Evolutionary conservation across 2,888 invertebrate species (phyloP).

Genomic region (Eumerus sabulonum): DNA sequence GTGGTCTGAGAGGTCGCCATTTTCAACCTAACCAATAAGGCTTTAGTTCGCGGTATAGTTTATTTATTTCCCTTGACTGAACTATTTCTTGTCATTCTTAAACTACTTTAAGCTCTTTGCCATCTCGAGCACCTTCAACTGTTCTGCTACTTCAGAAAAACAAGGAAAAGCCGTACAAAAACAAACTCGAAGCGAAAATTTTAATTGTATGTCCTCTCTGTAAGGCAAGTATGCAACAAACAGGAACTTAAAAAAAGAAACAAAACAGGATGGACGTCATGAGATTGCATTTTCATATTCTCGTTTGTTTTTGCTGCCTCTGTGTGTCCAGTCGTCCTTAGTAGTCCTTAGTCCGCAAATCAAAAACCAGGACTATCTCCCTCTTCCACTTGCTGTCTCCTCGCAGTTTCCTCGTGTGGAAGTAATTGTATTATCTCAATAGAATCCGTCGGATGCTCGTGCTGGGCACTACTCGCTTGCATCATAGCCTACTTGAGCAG

Average conservation of each 20-base stretch:
- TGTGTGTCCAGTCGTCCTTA: background rate
- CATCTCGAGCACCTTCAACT: no score
- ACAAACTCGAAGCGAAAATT: conserved; percentile 24
- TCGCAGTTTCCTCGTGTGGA: conserved; percentile 56
- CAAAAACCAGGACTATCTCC: no score
- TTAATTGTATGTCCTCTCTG: conserved; percentile 58
- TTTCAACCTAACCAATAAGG: no score
- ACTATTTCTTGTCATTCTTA: no score
- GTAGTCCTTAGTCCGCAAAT: conserved; percentile 8
- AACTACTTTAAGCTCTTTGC: no score
- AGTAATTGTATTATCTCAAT: conserved; percentile 67
- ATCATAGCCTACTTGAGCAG: conserved; percentile 42
- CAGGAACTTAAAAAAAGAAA: no score
- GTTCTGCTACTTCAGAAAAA: no score
- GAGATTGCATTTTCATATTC: conserved; percentile 50
- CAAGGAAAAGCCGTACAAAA: no score
- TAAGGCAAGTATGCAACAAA: conserved; percentile 54
- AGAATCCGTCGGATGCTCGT: conserved; percentile 43
- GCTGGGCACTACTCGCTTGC: conserved; percentile 44
- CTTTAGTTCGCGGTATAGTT: no score
- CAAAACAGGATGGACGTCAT: conserved; percentile 43
- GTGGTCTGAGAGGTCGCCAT: no score
- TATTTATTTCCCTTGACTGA: no score
- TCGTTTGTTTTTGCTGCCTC: conserved; percentile 2
- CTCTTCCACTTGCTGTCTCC: conserved; percentile 48